Conservation (phyloP, 2,113 vertebrate species). For the Tenrec ecaudatus region DNA sequence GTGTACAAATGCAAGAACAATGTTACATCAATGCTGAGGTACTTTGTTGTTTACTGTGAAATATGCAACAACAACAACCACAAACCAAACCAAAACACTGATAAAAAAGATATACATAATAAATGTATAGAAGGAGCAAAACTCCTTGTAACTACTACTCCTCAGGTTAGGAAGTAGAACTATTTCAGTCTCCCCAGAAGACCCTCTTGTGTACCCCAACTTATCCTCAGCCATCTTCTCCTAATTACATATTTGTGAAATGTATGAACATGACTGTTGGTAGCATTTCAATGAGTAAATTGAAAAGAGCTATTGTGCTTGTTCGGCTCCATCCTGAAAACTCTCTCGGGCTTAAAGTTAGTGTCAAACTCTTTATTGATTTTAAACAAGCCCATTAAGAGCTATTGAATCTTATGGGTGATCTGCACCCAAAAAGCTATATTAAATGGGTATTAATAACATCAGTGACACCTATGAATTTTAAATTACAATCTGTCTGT, state of each 20-base stretch:
- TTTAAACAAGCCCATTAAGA: slow-evolving; percentile 52
- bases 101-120: not conserved
- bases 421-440: slow-evolving; percentile 34
- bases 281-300: not conserved
- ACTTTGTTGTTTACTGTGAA: not conserved
- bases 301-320: not conserved
- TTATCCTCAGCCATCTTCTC: not conserved
- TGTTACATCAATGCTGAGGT: not conserved
- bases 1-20: not conserved
- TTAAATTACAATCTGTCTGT: slow-evolving; percentile 36
- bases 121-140: not conserved
- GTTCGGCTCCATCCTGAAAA: not conserved
- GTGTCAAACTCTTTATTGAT: not conserved
- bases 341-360: not conserved
- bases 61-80: not conserved
- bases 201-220: not conserved
- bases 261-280: not conserved
- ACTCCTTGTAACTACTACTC: not conserved
- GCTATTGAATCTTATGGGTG: not conserved
- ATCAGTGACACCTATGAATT: slow-evolving; percentile 37
- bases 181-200: not conserved
- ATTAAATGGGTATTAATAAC: slow-evolving; percentile 36
- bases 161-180: not conserved
- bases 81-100: not conserved
- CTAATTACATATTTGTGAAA: slow-evolving; percentile 9